phyloP scores from a whole-genome alignment of 2,113 vertebrate species.

The Phoenicopterus ruber region DNA sequence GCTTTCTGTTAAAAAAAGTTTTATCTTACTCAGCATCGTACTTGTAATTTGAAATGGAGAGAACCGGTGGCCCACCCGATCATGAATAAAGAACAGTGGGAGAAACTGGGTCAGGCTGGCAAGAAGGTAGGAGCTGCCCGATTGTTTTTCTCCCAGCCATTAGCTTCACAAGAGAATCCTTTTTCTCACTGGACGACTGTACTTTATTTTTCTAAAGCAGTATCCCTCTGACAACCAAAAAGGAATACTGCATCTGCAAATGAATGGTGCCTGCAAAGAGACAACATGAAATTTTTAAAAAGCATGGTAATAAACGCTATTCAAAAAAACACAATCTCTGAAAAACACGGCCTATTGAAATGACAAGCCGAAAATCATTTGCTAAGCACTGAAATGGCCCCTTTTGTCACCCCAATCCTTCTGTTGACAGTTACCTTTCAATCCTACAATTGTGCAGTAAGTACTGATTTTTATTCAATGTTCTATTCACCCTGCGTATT shows the following conservation, averaged over 20 bases:
- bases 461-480: constrained; percentile 87
- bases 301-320: constrained; percentile 83
- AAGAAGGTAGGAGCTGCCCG: constrained; percentile 56
- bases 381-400: constrained; percentile 74
- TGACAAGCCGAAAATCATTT: constrained; percentile 85
- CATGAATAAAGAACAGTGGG: constrained; percentile 63
- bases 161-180: constrained; percentile 30
- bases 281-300: constrained; percentile 67
- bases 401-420: constrained; percentile 81
- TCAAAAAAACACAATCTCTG: constrained; percentile 84
- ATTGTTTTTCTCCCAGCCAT: constrained; percentile 33
- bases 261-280: constrained; percentile 68
- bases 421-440: constrained; percentile 95
- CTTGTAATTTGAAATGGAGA: constrained; percentile 43
- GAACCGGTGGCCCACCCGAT: constrained; percentile 39
- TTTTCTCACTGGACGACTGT: constrained; percentile 38
- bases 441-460: constrained; percentile 85
- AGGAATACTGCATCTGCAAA: constrained; percentile 53
- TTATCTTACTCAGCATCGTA: constrained; percentile 54
- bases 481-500: constrained; percentile 84
- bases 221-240: constrained; percentile 67
- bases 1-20: constrained; percentile 41
- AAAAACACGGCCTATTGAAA: constrained; percentile 83
- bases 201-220: constrained; percentile 64
- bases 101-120: constrained; percentile 60